Evolutionary conservation across 1,140 invertebrate species (phyloP).

Genomic region (Habropoda laboriosa): DNA sequence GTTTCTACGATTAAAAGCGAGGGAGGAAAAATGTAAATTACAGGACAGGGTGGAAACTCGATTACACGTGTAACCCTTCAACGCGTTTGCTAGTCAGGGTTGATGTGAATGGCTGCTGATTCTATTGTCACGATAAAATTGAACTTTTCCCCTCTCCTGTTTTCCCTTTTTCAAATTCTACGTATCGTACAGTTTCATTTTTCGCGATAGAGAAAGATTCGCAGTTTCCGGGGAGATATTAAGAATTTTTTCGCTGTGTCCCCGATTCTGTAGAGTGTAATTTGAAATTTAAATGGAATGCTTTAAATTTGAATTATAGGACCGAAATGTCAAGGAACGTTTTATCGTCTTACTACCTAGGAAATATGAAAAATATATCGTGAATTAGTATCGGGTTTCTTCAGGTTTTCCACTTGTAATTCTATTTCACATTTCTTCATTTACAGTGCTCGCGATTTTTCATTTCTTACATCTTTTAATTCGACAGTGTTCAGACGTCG

Average conservation of each 20-base stretch:
- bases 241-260: background rate
- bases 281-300: conserved; percentile 19
- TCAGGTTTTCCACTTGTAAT: background rate
- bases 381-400: background rate
- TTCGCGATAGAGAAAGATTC: background rate
- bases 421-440: background rate
- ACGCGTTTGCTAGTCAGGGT: background rate
- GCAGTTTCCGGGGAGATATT: too few relatives aligned
- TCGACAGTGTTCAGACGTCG: too few relatives aligned
- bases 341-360: background rate
- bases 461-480: too few relatives aligned
- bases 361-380: too few relatives aligned
- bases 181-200: background rate
- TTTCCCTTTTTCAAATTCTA: background rate
- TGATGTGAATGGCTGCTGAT: conserved; percentile 2
- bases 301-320: background rate
- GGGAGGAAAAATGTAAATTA: conserved; percentile 24
- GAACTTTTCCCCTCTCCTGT: background rate
- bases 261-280: background rate
- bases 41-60: background rate
- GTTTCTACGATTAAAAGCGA: conserved; percentile 8
- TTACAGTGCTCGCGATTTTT: background rate
- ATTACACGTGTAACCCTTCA: conserved; percentile 3
- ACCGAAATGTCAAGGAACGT: background rate
- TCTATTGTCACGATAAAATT: conserved; percentile 17